These are phyloP conservation scores for Lampris incognitus DNA, from an alignment of 2,113 vertebrate genomes.

Conservation along the genomic window DNA sequence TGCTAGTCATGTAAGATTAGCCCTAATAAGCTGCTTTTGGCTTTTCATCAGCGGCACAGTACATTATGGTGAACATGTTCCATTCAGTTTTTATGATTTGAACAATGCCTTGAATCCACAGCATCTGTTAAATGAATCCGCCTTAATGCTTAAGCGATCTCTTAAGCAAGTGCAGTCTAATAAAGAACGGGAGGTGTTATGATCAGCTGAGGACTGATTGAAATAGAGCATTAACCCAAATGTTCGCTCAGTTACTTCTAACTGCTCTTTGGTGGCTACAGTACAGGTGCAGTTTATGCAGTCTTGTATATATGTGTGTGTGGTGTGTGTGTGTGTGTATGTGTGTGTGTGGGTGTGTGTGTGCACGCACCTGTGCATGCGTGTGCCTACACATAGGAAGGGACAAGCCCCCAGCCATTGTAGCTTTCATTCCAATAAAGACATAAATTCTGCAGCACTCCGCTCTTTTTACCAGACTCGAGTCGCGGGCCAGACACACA, in stretches of 20 bases:
- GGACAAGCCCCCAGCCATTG: constrained; percentile 46
- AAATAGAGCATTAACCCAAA: constrained; percentile 46
- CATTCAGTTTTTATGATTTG: neutral
- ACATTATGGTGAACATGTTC: neutral
- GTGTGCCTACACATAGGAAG: neutral
- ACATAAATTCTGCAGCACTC: constrained; percentile 53
- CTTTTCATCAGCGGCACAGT: neutral
- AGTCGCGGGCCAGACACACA: constrained; percentile 10
- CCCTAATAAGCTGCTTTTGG: neutral
- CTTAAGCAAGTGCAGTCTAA: constrained; percentile 45
- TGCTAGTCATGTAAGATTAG: neutral
- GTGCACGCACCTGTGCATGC: neutral
- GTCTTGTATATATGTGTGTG: neutral
- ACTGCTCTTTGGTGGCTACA: constrained; percentile 34
- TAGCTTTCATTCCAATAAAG: constrained; percentile 47
- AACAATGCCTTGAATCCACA: neutral
- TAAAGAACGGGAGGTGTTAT: constrained; percentile 53
- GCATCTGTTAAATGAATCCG: constrained; percentile 51
- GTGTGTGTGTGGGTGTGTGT: neutral
- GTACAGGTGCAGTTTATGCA: constrained; percentile 49
- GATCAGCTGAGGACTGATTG: constrained; percentile 41
- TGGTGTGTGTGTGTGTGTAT: neutral
- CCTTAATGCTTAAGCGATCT: constrained; percentile 47
- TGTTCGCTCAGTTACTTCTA: constrained; percentile 57
- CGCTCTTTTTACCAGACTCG: constrained; percentile 52